Conservation (phyloP, 2,888 invertebrate genomes). For the Euproctis similis region DNA sequence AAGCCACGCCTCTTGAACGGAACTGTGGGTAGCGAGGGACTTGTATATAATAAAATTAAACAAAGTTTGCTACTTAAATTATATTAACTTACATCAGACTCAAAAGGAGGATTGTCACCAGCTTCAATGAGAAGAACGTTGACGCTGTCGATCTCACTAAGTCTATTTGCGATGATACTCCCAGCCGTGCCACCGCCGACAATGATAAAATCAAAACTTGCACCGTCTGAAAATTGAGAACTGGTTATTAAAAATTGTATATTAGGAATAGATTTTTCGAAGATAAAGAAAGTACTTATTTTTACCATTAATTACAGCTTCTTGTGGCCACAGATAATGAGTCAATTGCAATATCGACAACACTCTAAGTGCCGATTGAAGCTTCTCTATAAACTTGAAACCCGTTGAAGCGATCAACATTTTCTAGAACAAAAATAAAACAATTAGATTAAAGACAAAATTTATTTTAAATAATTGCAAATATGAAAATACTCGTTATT, state of each 20-base stretch:
- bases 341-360: slow-evolving; percentile 11
- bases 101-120: slow-evolving; percentile 32
- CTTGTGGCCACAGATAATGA: slow-evolving; percentile 12
- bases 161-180: slow-evolving; percentile 28
- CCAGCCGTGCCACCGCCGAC: slow-evolving; percentile 35
- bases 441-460: too few relatives aligned
- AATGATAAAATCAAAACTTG: slow-evolving; percentile 27
- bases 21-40: too few relatives aligned
- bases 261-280: too few relatives aligned
- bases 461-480: too few relatives aligned
- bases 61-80: too few relatives aligned
- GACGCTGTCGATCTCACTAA: slow-evolving; percentile 23
- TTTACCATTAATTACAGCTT: slow-evolving; percentile 11
- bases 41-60: too few relatives aligned
- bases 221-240: slow-evolving; percentile 17
- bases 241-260: neutral
- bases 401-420: slow-evolving; percentile 8
- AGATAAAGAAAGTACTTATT: too few relatives aligned
- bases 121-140: slow-evolving; percentile 34
- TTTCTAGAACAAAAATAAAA: slow-evolving; percentile 3
- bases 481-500: too few relatives aligned
- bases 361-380: slow-evolving; percentile 11
- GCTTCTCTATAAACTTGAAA: slow-evolving; percentile 7
- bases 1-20: too few relatives aligned
- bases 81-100: slow-evolving; percentile 26